Percentiles rank a stretch among this genome's conserved stretches.
phyloP scores from a whole-genome alignment of 2,113 vertebrate species.

The Terrapene triunguis region DNA sequence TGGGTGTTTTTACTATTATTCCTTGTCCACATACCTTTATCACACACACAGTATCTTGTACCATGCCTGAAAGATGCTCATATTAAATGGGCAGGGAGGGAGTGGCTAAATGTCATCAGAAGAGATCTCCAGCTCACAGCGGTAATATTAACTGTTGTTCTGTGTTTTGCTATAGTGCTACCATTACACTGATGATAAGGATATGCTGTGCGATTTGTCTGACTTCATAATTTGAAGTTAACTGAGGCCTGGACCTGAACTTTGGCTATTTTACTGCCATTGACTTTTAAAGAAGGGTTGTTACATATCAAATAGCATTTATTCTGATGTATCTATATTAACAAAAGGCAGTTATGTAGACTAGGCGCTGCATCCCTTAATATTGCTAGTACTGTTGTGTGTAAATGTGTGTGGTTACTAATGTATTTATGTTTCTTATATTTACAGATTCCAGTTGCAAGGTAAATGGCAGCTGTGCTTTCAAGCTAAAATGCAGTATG shows the following conservation, averaged over 20 bases:
- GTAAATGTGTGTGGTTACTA: slow-evolving; percentile 72
- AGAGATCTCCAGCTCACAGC: neutral
- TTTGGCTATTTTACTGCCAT: slow-evolving; percentile 26
- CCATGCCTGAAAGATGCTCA: slow-evolving; percentile 1
- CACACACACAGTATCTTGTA: neutral
- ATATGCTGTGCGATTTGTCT: neutral
- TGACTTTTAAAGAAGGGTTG: slow-evolving; percentile 58
- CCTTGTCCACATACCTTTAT: neutral
- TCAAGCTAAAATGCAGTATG: neutral
- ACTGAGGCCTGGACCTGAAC: slow-evolving; percentile 10
- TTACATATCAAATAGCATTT: slow-evolving; percentile 63
- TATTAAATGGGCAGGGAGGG: neutral
- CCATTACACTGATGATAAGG: neutral
- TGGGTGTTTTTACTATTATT: slow-evolving; percentile 26
- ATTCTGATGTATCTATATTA: slow-evolving; percentile 63
- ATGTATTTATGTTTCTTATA: slow-evolving; percentile 69
- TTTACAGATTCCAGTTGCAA: slow-evolving; percentile 67
- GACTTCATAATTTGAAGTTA: neutral
- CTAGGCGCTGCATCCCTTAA: slow-evolving; percentile 48
- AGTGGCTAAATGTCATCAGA: neutral
- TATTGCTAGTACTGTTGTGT: slow-evolving; percentile 58
- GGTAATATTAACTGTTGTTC: neutral
- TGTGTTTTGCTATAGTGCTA: neutral
- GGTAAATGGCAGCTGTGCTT: slow-evolving; percentile 62
- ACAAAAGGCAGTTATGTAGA: slow-evolving; percentile 53